Percentiles rank a stretch among this genome's conserved stretches.
Evolutionary conservation across 2,113 vertebrate species (phyloP).

Genomic region (Bettongia penicillata): DNA sequence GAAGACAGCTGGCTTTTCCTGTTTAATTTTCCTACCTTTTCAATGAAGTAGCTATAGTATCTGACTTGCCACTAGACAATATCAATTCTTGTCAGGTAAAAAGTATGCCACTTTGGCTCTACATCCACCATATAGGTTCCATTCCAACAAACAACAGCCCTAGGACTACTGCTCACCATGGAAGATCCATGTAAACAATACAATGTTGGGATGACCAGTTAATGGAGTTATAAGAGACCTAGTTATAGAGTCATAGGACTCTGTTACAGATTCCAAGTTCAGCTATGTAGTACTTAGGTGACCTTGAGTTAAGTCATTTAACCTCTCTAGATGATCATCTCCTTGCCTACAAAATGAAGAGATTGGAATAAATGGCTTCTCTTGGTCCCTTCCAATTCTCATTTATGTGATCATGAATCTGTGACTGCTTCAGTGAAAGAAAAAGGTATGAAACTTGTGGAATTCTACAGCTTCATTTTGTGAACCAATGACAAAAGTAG

Average conservation of each 20-base stretch:
- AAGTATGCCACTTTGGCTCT: neutral
- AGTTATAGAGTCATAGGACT: neutral
- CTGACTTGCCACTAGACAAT: neutral
- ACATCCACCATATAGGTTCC: neutral
- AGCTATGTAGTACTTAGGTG: neutral
- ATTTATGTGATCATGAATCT: neutral
- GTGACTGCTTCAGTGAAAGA: neutral
- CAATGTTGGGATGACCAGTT: neutral
- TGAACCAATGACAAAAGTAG: neutral
- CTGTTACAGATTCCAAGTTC: neutral
- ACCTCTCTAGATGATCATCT: neutral
- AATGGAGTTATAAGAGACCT: neutral
- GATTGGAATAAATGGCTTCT: neutral
- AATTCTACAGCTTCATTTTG: neutral
- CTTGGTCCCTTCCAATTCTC: neutral
- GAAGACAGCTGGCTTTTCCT: neutral
- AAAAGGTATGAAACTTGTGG: neutral
- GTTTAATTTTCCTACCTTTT: neutral
- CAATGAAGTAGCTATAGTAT: neutral
- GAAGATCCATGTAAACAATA: neutral
- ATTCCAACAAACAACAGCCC: neutral
- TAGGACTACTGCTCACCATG: neutral
- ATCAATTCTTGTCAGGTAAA: neutral
- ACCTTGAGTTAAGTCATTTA: neutral
- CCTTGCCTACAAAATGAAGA: neutral